These are phyloP conservation scores for Agrilus cyanescens DNA, from an alignment of 2,888 invertebrate species.

Conservation along the genomic window DNA sequence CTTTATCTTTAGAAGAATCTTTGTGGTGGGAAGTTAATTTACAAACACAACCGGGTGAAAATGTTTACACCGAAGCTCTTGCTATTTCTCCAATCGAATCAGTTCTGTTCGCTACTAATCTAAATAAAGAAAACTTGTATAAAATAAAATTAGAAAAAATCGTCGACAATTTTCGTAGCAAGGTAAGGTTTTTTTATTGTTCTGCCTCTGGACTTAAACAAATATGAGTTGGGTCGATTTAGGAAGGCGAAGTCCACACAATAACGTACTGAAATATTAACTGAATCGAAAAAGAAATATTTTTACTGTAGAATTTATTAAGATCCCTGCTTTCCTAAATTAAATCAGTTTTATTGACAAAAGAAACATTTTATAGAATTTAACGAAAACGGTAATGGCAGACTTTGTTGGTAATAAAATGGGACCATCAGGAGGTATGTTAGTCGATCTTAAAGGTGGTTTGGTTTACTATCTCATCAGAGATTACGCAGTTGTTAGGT, in stretches of 20 bases:
- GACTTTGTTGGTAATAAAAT: slow-evolving; percentile 33
- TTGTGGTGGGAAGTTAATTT: slow-evolving; percentile 28
- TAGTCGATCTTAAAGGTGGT: slow-evolving; percentile 33
- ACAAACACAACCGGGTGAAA: too few species aligned
- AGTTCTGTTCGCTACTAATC: slow-evolving; percentile 18
- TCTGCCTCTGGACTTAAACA: too few species aligned
- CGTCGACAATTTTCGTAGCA: too few species aligned
- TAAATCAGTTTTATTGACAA: slow-evolving; percentile 5
- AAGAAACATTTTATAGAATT: too few species aligned
- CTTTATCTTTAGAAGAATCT: slow-evolving; percentile 23
- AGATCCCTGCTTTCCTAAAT: neutral
- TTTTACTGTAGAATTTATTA: too few species aligned
- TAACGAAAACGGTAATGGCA: slow-evolving; percentile 9
- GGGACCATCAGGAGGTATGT: slow-evolving; percentile 33
- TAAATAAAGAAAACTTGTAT: too few species aligned
- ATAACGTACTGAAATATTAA: too few species aligned
- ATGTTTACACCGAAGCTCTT: slow-evolving; percentile 25
- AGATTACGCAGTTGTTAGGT: slow-evolving; percentile 36
- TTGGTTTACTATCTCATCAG: slow-evolving; percentile 36
- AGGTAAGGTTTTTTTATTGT: too few species aligned
- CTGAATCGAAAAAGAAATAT: too few species aligned
- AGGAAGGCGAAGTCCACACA: too few species aligned
- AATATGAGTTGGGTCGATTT: too few species aligned
- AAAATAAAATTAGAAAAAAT: too few species aligned
- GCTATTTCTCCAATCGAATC: slow-evolving; percentile 27